Evolutionary conservation across 2,888 invertebrate species (phyloP), one percentile per base, ranked within the genome.

Genomic region (Troides helena): DNA sequence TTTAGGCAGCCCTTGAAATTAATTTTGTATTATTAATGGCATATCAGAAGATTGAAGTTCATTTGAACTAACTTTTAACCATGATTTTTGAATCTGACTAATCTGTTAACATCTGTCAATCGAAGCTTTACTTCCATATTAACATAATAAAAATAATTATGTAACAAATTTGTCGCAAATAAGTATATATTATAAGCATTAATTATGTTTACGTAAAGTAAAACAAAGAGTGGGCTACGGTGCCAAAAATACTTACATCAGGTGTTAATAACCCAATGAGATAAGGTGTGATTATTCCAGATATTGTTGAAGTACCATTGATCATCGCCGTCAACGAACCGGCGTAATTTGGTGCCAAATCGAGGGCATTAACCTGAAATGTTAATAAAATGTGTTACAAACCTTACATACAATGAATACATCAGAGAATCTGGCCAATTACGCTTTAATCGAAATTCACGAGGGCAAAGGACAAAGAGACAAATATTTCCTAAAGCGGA

Each of bases 321-420:
- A 94, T 94, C 82, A 95, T 93, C 0, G 95, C 95, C 79, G 95
- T 95, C 63, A 95, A 78, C 0, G 94, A 94, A 0, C 95, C 95
- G 0, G 95, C 94, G 77, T 93, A 95, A 80, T 95, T 95, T 0
- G 95, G 94, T 30, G 95, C 94, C 74, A 95, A 81, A 78, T 95
- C 95, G 67, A 95, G 84, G 0, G 94, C 94, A 77, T 95, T 95
- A 12, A 95, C 95, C 92, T 92, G 79, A 69, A 80, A 77, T 75
- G 65, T 72, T 50, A 70, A 65, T 25, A 76, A 53, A 63, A 62
- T 67, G 53, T 53, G 18, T 53, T n/a, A 53, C 53, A 53, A 53
- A 53, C 53, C 53, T 53, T 53, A 53, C n/a, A 18, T 53, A 53
- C 53, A 53, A 53, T 8, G n/a, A 53, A 53, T 53, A 53, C n/a